Base-by-base conservation (phyloP, 2,888 invertebrate genomes). In the Microplitis manilae region DNA sequence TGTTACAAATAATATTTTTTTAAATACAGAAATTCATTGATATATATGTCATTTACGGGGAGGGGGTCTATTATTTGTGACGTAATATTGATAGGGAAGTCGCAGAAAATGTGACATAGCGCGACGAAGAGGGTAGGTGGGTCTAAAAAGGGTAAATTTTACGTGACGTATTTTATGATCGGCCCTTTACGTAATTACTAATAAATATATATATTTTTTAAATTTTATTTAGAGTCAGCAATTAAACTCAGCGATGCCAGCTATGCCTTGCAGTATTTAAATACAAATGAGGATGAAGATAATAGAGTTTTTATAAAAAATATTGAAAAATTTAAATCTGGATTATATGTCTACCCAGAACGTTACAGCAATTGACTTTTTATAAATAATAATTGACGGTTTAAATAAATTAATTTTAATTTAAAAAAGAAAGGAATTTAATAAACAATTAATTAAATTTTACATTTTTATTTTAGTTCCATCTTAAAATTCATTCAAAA, bases 321-420 rank as follows among this genome's bases (percentile, higher is more conserved):
- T 67, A 81, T 88, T 60, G 82, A 85, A 76, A 78, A 80, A 4
- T 88, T 80, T 68, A 87, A 87, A 77, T 82, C 72, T 1, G 68
- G 67, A 20, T 78, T 88, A 5, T 78, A 80, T 40, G 76, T 82
- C 4, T 88, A 82, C 76, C 85, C 87, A 5, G 40, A 81, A 6
- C 77, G 50, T 13, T 50, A 50, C 13, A 50, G 50, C 50, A 13
- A 50, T 50, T 50, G 13, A 5, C 13, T 13, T 50, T 9, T 50
- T 50, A 5, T 50, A 50, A 50, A 13, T 50, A 13, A 9, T 50
- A 50, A 50, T 50, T 50, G 50, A 50, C 13, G 0, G 4, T 50
- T 50, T 8, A 13, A 50, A 50, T 50, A 15, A 20, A 64, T 41
- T 17, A 2, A 7, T 1, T 15, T 7, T 7, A 71, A 30, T 2